Conservation (phyloP, 2,797 vertebrate genomes). For the Nannoperca australis region DNA sequence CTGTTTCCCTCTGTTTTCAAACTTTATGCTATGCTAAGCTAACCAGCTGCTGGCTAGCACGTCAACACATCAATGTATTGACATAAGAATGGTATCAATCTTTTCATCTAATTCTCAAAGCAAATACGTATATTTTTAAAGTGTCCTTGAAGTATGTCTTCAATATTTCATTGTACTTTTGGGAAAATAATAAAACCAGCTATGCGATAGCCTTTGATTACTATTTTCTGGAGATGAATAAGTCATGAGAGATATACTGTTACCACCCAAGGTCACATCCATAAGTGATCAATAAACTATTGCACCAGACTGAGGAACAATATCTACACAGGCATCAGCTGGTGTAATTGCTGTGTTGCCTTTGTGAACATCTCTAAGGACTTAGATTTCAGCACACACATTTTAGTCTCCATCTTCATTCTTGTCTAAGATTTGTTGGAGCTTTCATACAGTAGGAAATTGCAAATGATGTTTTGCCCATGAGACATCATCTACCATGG, state of each 20-base stretch:
- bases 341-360: conserved; percentile 15
- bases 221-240: conserved; percentile 11
- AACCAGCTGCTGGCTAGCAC: not conserved
- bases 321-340: not conserved
- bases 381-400: not conserved
- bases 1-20: not conserved
- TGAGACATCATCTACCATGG: conserved; percentile 76
- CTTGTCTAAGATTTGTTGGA: conserved; percentile 48
- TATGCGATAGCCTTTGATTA: not conserved
- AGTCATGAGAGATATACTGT: not conserved
- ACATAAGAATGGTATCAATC: not conserved
- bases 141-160: not conserved
- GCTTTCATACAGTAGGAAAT: conserved; percentile 70
- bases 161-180: not conserved
- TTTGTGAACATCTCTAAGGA: conserved; percentile 29
- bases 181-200: not conserved
- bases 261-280: conserved; percentile 11
- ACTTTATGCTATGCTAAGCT: not conserved
- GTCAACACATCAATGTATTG: not conserved
- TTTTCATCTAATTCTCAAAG: not conserved
- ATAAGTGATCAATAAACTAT: conserved; percentile 23
- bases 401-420: too few species aligned
- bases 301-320: conserved; percentile 4
- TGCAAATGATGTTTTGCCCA: conserved; percentile 72
- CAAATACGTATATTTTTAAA: not conserved